Base-by-base conservation (phyloP, 2,888 invertebrate genomes). In the Asteroscopus sphinx region DNA sequence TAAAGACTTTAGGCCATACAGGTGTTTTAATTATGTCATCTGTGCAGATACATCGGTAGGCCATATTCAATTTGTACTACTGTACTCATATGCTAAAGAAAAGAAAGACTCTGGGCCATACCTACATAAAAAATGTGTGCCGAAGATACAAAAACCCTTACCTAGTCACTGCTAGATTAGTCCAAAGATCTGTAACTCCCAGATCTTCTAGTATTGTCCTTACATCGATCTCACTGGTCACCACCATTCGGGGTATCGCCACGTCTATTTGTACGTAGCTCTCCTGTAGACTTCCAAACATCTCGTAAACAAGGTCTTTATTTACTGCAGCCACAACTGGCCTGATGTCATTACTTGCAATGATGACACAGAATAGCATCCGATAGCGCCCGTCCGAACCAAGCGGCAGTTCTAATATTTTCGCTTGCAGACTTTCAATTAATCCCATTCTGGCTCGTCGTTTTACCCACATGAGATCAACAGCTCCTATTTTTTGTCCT, bases 401-500 rank as follows among this genome's bases (percentile, higher is more conserved):
- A 0, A 79, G 15, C 0, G 76, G 70, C 3, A 80, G 5, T 46
- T 77, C 77, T 1, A 80, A 7, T 0, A 76, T 3, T 40, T 69
- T 76, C 3, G 30, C 28, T 3, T 61, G 26, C 0, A 61, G 0
- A 0, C 16, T 30, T 7, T 64, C 15, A 0, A 45, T 0, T 9
- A 73, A 67, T 0, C 37, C 61, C 42, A 74, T 52, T 12, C 63
- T 69, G 0, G 68, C 75, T 15, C 44, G 51, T 28, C 45, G 60
- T n/a, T 44, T 68, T 0, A 62, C 59, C 25, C 39, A 76, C 76
- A 80, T 75, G 1, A 74, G 53, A 12, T 80, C 77, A 13, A 80
- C 67, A 8, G 58, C 30, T 2, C 79, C 79, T 2, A 75, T 65
- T 9, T 16, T 15, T 37, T 72, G 13, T 4, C 79, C 79, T 0